phyloP scores from a whole-genome alignment of 1,140 invertebrate genomes.

The Drosophila saltans region DNA sequence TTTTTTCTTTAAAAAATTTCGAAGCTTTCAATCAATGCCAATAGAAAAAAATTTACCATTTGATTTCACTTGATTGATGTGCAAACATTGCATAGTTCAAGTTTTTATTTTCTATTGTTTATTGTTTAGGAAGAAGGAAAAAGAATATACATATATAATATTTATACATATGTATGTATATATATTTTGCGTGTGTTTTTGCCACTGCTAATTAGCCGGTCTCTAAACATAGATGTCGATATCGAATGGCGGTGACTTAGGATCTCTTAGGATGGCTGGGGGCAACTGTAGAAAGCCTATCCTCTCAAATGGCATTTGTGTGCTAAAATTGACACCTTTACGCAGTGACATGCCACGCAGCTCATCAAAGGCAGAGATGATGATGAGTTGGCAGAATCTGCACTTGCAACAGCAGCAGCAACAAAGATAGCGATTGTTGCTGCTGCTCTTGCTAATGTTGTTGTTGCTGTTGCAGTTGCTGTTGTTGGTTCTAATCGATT shows the following conservation, averaged over 20 bases:
- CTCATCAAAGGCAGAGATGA: constrained; percentile 60
- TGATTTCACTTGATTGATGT: constrained; percentile 78
- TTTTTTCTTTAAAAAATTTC: constrained; percentile 30
- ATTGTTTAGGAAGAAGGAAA: constrained; percentile 31
- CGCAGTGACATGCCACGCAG: constrained; percentile 64
- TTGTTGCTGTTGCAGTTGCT: constrained; percentile 40
- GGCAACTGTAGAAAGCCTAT: constrained; percentile 44
- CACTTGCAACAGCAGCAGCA: constrained; percentile 32
- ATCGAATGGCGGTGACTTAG: constrained; percentile 15
- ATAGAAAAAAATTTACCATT: constrained; percentile 49
- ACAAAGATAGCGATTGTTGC: constrained; percentile 45
- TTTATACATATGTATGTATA: not conserved
- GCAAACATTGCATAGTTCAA: constrained; percentile 56
- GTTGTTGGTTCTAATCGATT: constrained; percentile 81
- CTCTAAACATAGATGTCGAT: constrained; percentile 19
- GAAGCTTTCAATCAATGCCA: constrained; percentile 73
- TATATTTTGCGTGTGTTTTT: not conserved
- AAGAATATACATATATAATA: constrained; percentile 33
- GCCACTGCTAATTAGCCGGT: constrained; percentile 60
- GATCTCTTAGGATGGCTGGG: constrained; percentile 18
- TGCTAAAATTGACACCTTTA: constrained; percentile 81
- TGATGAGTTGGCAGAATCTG: constrained; percentile 68
- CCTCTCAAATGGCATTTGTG: constrained; percentile 69
- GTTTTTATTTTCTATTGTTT: constrained; percentile 13
- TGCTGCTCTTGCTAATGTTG: not conserved